These are phyloP conservation scores for Phyllostomus discolor DNA, from an alignment of 2,113 vertebrate genomes.

Conservation along the genomic window DNA sequence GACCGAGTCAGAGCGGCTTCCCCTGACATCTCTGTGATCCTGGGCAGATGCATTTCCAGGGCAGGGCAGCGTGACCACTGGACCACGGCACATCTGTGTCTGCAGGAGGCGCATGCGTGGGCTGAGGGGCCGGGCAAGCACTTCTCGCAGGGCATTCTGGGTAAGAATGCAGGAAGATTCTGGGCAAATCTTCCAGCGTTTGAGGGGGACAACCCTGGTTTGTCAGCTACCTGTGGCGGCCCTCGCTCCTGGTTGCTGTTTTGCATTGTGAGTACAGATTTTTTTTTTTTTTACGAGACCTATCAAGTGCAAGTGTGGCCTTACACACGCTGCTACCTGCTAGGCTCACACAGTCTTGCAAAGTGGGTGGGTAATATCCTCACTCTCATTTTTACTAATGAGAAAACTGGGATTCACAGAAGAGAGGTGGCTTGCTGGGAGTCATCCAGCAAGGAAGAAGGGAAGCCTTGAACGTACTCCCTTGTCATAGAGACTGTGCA, in stretches of 20 bases:
- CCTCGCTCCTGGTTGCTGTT: background rate
- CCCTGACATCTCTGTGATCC: constrained; percentile 51
- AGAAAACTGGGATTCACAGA: background rate
- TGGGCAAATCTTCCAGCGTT: background rate
- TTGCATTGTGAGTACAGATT: background rate
- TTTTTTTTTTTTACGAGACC: background rate
- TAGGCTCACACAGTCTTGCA: background rate
- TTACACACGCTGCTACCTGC: background rate
- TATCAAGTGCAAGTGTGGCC: background rate
- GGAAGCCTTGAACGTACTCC: background rate
- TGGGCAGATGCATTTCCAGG: constrained; percentile 21
- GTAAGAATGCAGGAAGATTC: no score
- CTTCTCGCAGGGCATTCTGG: background rate
- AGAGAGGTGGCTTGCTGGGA: background rate
- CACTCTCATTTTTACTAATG: background rate
- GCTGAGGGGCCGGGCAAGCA: background rate
- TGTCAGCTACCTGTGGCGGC: background rate
- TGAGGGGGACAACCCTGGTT: background rate
- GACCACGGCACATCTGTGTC: background rate
- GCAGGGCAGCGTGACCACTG: constrained; percentile 64
- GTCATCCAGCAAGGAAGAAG: background rate
- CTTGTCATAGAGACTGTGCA: rapidly evolving
- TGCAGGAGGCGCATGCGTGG: rapidly evolving
- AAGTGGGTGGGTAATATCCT: background rate
- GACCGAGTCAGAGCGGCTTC: constrained; percentile 47